Evolutionary conservation across 2,113 vertebrate species (phyloP).

Genomic region (Hoplias malabaricus): DNA sequence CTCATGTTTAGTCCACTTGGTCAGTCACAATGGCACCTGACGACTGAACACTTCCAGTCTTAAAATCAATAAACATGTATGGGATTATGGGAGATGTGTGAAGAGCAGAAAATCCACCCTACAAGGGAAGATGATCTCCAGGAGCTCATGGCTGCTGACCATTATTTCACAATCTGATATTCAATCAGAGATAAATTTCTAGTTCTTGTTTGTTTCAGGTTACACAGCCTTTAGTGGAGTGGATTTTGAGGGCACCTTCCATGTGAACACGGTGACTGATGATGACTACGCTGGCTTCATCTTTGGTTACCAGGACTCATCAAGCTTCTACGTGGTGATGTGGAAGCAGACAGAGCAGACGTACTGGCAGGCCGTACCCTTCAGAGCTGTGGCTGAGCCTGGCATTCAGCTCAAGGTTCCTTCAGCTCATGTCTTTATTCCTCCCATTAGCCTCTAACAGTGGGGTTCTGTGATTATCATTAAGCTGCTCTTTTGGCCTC

Average conservation of each 20-base stretch:
- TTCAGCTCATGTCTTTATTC: neutral
- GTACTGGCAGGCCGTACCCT: constrained; percentile 96
- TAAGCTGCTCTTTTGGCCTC: neutral
- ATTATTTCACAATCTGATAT: neutral
- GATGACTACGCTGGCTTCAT: constrained; percentile 97
- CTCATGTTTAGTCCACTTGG: no score
- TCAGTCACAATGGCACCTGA: no score
- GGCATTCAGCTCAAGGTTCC: constrained; percentile 96
- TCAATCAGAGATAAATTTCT: neutral
- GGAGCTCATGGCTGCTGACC: neutral
- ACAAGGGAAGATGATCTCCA: no score
- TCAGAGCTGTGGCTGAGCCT: constrained; percentile 93
- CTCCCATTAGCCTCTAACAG: neutral
- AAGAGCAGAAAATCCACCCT: no score
- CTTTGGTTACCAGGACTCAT: constrained; percentile 97
- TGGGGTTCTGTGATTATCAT: constrained; percentile 30
- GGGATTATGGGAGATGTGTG: no score
- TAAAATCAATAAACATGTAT: no score
- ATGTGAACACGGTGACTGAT: constrained; percentile 93
- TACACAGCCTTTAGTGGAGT: constrained; percentile 97
- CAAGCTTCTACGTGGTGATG: constrained; percentile 98
- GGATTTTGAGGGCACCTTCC: constrained; percentile 98
- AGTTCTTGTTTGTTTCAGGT: constrained; percentile 67
- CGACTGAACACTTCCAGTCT: no score
- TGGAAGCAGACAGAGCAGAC: constrained; percentile 99